These are phyloP conservation scores for Elephantulus edwardii DNA, from an alignment of 2,113 vertebrate genomes.

Conservation along the genomic window DNA sequence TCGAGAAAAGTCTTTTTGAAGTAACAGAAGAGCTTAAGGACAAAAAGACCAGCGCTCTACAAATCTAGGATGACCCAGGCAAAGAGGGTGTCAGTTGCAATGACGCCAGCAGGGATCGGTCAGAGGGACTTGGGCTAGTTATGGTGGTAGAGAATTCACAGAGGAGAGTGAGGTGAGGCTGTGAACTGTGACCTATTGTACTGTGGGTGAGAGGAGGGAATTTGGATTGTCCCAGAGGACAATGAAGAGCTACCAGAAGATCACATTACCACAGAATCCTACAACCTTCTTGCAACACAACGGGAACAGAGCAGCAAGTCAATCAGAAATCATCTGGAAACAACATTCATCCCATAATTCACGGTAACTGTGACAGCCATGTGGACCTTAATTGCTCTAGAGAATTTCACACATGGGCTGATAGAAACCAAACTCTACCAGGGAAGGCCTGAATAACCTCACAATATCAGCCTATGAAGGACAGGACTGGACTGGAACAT, in stretches of 20 bases:
- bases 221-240: too few relatives aligned
- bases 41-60: neutral
- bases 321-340: neutral
- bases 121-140: neutral
- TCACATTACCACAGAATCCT: too few relatives aligned
- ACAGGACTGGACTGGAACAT: neutral
- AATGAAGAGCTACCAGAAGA: accelerated
- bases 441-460: neutral
- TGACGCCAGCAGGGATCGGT: neutral
- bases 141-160: accelerated
- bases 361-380: neutral
- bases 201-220: neutral
- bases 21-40: neutral
- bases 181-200: accelerated
- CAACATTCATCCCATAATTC: neutral
- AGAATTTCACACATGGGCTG: neutral
- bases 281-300: neutral
- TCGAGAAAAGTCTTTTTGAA: neutral
- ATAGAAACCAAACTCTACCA: neutral
- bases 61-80: accelerated
- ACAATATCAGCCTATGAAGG: neutral
- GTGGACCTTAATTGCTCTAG: neutral
- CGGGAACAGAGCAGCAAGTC: neutral
- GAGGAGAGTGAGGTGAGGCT: accelerated
- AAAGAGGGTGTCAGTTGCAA: too few relatives aligned